Evolutionary conservation across 2,888 invertebrate species (phyloP).

Genomic region (Diarsia dahlii): DNA sequence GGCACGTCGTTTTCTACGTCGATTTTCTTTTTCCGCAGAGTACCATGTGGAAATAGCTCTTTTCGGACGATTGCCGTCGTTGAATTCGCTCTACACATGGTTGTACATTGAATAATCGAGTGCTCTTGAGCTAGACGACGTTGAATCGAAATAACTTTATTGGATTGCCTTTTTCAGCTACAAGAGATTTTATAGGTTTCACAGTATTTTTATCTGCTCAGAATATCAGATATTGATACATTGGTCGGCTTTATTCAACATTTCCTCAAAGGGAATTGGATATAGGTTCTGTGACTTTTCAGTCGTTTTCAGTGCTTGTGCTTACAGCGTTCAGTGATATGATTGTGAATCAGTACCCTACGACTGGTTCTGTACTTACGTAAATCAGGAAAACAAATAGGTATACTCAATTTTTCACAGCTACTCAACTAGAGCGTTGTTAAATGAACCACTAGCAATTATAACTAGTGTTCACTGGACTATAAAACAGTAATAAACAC

Average conservation of each 20-base stretch:
- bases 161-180: slow-evolving; percentile 45
- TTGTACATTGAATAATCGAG: slow-evolving; percentile 81
- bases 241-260: slow-evolving; percentile 30
- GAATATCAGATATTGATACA: slow-evolving; percentile 9
- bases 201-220: slow-evolving; percentile 25
- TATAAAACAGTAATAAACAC: slow-evolving; percentile 69
- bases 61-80: slow-evolving; percentile 77
- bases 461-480: slow-evolving; percentile 50
- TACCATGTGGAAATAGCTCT: slow-evolving; percentile 80
- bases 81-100: slow-evolving; percentile 69
- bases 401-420: slow-evolving; percentile 39
- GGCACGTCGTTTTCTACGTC: slow-evolving; percentile 67
- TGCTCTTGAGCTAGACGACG: slow-evolving; percentile 59
- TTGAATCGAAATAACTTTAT: slow-evolving; percentile 58
- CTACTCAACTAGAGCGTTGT: slow-evolving; percentile 47
- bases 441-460: slow-evolving; percentile 58
- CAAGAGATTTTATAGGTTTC: slow-evolving; percentile 40
- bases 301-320: neutral
- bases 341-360: neutral
- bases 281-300: neutral
- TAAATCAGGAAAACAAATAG: slow-evolving; percentile 30
- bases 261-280: slow-evolving; percentile 6
- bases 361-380: neutral
- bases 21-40: slow-evolving; percentile 75
- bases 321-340: neutral